A percentile compares a stretch with the other conserved stretches of the same genome.
These are phyloP conservation scores for Drosophila engyochracea DNA, from an alignment of 2,888 invertebrate species.

Conservation along the genomic window DNA sequence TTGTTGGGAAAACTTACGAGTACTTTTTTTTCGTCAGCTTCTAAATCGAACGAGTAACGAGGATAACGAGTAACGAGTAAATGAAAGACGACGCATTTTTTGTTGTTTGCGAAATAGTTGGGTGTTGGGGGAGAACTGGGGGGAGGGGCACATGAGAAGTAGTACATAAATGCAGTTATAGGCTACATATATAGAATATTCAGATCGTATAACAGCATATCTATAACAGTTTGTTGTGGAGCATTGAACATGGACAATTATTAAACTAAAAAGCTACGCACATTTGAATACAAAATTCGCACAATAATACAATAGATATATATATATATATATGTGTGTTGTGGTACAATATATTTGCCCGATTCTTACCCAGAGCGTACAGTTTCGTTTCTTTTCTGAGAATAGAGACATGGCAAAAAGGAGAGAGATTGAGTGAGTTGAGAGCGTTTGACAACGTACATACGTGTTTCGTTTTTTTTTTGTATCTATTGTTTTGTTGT, in stretches of 20 bases:
- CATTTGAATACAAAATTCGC: slow-evolving; percentile 57
- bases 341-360: slow-evolving; percentile 43
- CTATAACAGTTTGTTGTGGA: slow-evolving; percentile 55
- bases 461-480: slow-evolving; percentile 23
- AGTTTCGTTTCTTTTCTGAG: slow-evolving; percentile 48
- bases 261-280: slow-evolving; percentile 69
- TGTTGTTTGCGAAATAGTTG: slow-evolving; percentile 3
- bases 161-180: slow-evolving; percentile 53
- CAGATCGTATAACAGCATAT: slow-evolving; percentile 46
- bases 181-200: slow-evolving; percentile 39
- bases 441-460: slow-evolving; percentile 49
- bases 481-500: slow-evolving; percentile 28
- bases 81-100: slow-evolving; percentile 37
- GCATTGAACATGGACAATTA: slow-evolving; percentile 64
- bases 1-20: slow-evolving; percentile 50
- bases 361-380: slow-evolving; percentile 64
- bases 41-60: slow-evolving; percentile 43
- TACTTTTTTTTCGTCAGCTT: slow-evolving; percentile 33
- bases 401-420: slow-evolving; percentile 48
- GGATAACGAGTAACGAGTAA: slow-evolving; percentile 40
- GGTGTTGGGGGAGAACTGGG: background rate
- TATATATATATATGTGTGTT: slow-evolving; percentile 15
- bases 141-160: slow-evolving; percentile 12
- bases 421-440: slow-evolving; percentile 30
- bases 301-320: slow-evolving; percentile 28